Base-by-base conservation (phyloP, 2,888 invertebrate genomes). In the Tipula helvola region DNA sequence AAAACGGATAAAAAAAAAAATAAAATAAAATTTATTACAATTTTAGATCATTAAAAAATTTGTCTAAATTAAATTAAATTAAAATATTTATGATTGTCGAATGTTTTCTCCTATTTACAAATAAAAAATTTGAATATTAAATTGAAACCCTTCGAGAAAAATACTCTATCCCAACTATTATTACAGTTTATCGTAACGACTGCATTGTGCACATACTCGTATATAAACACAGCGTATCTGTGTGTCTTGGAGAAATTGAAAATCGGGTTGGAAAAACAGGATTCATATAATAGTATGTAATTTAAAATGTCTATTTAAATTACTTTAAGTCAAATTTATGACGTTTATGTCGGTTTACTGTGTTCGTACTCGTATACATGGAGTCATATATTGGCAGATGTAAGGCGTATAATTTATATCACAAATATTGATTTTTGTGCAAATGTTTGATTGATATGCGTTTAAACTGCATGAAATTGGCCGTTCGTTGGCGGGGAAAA, bases 11-110 rank as follows among this genome's bases (percentile, higher is more conserved):
- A 39, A 5, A 39, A 39, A 39, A 39, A 39, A 7, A 39, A 39
- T 7, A 7, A 39, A 57, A 57, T 57, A 71, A 71, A 71, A 71
- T 71, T 71, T 71, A 71, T 71, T 71, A 71, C 71, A 71, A 71
- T 71, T 71, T 18, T 71, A 71, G 71, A 71, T 71, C 71, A 71
- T 71, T 71, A 71, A 71, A 71, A 71, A 71, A 71, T 71, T 71
- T 71, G 71, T 71, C 71, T 71, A 71, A 71, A 71, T 71, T 71
- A 71, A 71, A 71, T 71, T 71, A 71, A 71, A 71, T 71, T 71
- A 71, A 71, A 71, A 71, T 71, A 71, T 71, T 71, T 71, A 71
- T 71, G 71, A 71, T 71, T 71, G 71, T 71, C 71, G 71, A 71
- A 71, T 71, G 71, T 52, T 52, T 52, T 52, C 52, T 52, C 52